Evolutionary conservation across 2,888 invertebrate species (phyloP).

Genomic region (Cheiracanthium punctorium): DNA sequence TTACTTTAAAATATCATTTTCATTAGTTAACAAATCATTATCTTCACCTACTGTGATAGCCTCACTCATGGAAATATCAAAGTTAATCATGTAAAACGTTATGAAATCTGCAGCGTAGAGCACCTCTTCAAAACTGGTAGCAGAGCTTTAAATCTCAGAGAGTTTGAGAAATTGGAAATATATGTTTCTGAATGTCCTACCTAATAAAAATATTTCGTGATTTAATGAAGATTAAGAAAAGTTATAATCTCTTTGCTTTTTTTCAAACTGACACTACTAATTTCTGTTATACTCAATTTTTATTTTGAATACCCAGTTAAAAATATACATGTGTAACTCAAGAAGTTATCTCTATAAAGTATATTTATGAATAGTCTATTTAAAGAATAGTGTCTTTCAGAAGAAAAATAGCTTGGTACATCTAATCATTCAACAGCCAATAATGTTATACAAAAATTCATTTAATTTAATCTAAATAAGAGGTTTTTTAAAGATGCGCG

Average conservation of each 20-base stretch:
- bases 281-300: too few species aligned
- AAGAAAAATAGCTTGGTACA: not conserved
- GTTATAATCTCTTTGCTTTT: too few species aligned
- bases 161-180: not conserved
- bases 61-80: conserved; percentile 11
- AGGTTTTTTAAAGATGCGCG: too few species aligned
- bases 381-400: not conserved
- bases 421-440: too few species aligned
- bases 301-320: too few species aligned
- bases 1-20: not conserved
- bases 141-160: not conserved
- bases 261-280: not conserved
- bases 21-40: not conserved
- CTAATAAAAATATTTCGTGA: not conserved
- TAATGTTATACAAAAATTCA: too few species aligned
- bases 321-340: too few species aligned
- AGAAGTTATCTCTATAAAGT: too few species aligned
- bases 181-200: not conserved
- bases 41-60: conserved; percentile 20
- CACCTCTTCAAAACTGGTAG: not conserved
- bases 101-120: not conserved
- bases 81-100: not conserved
- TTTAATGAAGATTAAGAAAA: not conserved
- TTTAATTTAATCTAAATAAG: too few species aligned
- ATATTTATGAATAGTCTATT: not conserved